Percentiles rank a stretch among this genome's conserved stretches.
Conservation (phyloP, 1,140 invertebrate genomes). For the Habropoda laboriosa region DNA sequence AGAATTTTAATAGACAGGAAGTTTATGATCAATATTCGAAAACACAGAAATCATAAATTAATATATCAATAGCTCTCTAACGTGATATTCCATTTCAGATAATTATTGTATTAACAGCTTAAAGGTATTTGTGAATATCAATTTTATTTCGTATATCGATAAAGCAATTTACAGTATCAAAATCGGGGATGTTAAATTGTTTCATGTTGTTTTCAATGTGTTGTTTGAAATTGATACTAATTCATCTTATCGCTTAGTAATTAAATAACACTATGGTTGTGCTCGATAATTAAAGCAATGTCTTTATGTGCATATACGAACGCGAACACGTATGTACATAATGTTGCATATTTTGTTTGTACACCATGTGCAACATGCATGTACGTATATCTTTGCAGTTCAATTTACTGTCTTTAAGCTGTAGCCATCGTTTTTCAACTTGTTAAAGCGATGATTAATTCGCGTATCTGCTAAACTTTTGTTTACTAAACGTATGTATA, state of each 20-base stretch:
- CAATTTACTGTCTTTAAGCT: conserved; percentile 48
- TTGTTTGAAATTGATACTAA: conserved; percentile 40
- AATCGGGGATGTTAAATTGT: neutral
- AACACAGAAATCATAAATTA: neutral
- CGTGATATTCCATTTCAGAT: conserved; percentile 52
- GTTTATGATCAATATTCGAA: neutral
- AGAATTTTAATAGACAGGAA: neutral
- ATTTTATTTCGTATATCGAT: neutral
- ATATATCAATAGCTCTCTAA: conserved; percentile 24
- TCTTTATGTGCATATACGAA: conserved; percentile 25
- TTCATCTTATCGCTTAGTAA: conserved; percentile 56
- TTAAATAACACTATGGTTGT: conserved; percentile 55
- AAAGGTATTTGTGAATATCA: conserved; percentile 26
- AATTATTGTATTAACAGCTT: conserved; percentile 40
- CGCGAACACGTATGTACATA: neutral
- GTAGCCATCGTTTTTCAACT: conserved; percentile 41
- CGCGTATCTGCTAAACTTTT: conserved; percentile 39
- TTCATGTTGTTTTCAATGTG: neutral
- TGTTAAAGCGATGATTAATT: conserved; percentile 34
- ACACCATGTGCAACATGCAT: too few relatives aligned
- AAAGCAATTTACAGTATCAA: neutral
- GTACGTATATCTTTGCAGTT: conserved; percentile 13
- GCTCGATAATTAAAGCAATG: conserved; percentile 60
- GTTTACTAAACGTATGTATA: conserved; percentile 43
- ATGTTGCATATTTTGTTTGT: too few relatives aligned